These are phyloP conservation scores for Leptoclinus maculatus DNA, from an alignment of 2,797 vertebrate genomes.

Conservation along the genomic window DNA sequence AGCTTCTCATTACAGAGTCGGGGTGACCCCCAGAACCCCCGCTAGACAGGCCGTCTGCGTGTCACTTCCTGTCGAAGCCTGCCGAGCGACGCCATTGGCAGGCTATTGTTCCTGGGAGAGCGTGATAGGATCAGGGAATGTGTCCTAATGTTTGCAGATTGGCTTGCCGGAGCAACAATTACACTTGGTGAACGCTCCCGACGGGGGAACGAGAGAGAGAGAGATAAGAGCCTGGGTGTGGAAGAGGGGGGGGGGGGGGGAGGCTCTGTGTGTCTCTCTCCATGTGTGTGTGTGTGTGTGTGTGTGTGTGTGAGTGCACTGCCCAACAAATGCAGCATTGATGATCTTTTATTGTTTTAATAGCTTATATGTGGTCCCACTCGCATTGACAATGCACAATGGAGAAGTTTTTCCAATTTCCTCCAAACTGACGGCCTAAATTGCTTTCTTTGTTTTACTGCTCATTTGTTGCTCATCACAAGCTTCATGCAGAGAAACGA, in stretches of 20 bases:
- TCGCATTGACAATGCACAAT: conserved; percentile 69
- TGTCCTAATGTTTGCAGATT: conserved; percentile 84
- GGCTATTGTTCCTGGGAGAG: conserved; percentile 79
- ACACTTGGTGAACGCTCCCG: conserved; percentile 75
- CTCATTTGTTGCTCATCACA: conserved; percentile 69
- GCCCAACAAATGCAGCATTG: conserved; percentile 42
- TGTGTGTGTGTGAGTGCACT: not conserved
- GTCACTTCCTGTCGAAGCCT: conserved; percentile 80
- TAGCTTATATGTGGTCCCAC: conserved; percentile 55
- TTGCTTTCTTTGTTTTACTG: conserved; percentile 78
- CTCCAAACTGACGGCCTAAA: conserved; percentile 65
- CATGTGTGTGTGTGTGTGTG: conserved; percentile 3
- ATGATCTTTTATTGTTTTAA: conserved; percentile 80
- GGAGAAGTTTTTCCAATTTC: conserved; percentile 74
- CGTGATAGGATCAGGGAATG: conserved; percentile 77
- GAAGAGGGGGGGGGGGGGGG: no score
- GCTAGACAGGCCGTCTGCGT: conserved; percentile 77
- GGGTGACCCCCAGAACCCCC: conserved; percentile 69
- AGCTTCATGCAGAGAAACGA: conserved; percentile 49
- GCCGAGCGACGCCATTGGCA: conserved; percentile 73
- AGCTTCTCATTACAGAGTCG: conserved; percentile 78
- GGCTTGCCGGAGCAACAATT: conserved; percentile 79
- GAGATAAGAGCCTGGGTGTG: conserved; percentile 80
- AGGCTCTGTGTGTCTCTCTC: conserved; percentile 17
- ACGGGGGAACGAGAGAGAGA: conserved; percentile 36